Percentiles rank a stretch among this genome's conserved stretches.
Evolutionary conservation across 2,888 invertebrate genomes (phyloP).

Genomic region (Linnaemya tessellans): DNA sequence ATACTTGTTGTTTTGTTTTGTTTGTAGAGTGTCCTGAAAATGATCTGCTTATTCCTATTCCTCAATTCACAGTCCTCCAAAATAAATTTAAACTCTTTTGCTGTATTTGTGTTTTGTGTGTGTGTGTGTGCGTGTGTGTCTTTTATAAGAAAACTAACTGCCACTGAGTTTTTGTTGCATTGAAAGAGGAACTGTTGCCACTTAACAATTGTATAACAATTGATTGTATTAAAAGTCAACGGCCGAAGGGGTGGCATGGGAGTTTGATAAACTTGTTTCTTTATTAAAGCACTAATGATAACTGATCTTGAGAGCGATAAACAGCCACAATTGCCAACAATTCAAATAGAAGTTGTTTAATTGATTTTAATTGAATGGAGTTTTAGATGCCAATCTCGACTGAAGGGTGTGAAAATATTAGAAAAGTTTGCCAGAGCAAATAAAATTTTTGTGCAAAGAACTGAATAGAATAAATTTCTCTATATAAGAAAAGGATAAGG

Average conservation of each 20-base stretch:
- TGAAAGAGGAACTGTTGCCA: conserved; percentile 57
- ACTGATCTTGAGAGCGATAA: conserved; percentile 61
- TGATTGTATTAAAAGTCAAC: conserved; percentile 1
- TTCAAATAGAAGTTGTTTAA: conserved; percentile 63
- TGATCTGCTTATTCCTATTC: neutral
- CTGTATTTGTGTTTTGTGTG: neutral
- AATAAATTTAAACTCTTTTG: neutral
- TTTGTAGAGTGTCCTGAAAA: neutral
- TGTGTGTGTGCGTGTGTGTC: neutral
- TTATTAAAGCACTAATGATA: conserved; percentile 66
- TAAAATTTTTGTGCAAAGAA: no score
- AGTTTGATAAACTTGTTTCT: conserved; percentile 49
- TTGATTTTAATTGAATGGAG: conserved; percentile 60
- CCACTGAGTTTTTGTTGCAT: conserved; percentile 35
- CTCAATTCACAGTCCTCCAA: neutral
- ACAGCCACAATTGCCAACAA: conserved; percentile 55
- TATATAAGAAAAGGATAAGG: no score
- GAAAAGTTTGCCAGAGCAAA: conserved; percentile 2
- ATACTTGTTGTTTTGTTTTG: no score
- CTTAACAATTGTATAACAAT: conserved; percentile 56
- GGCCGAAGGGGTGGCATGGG: neutral
- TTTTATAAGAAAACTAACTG: conserved; percentile 17
- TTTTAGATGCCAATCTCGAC: conserved; percentile 9
- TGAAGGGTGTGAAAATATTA: neutral
- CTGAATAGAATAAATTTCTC: no score